Base-by-base conservation (phyloP, 2,888 invertebrate species). In the Amphipoea oculea region DNA sequence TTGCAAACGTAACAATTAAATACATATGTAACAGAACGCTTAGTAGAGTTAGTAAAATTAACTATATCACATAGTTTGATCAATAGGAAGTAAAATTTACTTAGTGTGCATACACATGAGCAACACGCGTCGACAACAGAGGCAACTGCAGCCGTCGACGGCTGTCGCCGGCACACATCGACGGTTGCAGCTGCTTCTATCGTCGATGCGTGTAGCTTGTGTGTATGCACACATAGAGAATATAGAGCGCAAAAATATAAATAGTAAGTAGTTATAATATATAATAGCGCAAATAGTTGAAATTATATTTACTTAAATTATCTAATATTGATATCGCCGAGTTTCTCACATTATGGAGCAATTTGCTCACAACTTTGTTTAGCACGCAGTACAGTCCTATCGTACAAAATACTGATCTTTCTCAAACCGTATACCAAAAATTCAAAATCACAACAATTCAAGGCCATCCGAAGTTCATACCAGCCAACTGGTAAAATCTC, bases 391-490 rank as follows among this genome's bases (percentile, higher is more conserved):
- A 14, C 40, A 63, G 11, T 83, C 17, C 45, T 17, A n/a, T 36
- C 45, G 4, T 83, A 72, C 54, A 79, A 80, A 79, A 69, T 73
- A 73, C 36, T 45, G 57, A 69, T 73, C 57, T 68, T 57, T 14
- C n/a, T 48, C 72, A 85, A 72, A 72, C 76, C 62, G 69, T 81
- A 84, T 81, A 88, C 73, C 36, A 80, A 80, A 68, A 69, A 72
- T 83, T 65, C 66, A 67, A 81, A 84, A 82, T 85, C 85, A 86
- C 81, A 78, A 86, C 60, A 6, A 36, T 48, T 94, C 88, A 97
- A 83, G 94, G 97, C 99, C 99, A 99, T 81, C 98, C 98, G 95
- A 99, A 99, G 94, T 98, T 98, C 86, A 98, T 98, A 67, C 99
- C 98, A 72, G 99, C 98, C 92, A 99, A 97, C 93, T 98, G 98